Evolutionary conservation across 2,113 vertebrate species (phyloP).

Genomic region (Cromileptes altivelis): DNA sequence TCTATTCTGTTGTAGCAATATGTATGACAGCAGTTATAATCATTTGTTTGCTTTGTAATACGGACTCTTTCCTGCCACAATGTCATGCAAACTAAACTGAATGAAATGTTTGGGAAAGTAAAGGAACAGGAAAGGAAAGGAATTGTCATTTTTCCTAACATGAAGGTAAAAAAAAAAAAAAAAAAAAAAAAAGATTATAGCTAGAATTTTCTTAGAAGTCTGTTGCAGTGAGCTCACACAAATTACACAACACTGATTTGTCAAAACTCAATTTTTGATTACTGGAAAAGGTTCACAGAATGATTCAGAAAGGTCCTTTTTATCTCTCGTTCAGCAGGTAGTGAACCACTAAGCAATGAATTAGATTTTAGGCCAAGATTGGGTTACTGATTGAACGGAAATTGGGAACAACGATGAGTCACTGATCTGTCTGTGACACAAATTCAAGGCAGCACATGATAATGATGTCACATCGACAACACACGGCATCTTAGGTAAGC

Average conservation of each 20-base stretch:
- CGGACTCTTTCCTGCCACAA: background rate
- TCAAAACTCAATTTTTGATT: constrained; percentile 8
- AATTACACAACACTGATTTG: constrained; percentile 7
- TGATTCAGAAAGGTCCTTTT: constrained; percentile 25
- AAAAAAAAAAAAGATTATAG: background rate
- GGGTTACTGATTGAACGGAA: constrained; percentile 43
- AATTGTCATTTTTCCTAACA: background rate
- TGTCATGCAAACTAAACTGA: background rate
- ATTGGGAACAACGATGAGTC: constrained; percentile 44
- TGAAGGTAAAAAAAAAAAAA: background rate
- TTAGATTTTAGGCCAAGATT: constrained; percentile 59
- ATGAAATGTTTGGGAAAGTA: background rate
- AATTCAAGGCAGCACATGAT: constrained; percentile 21
- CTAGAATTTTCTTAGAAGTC: background rate
- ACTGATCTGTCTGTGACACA: constrained; percentile 37
- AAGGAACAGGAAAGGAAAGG: too few relatives aligned
- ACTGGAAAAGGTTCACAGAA: constrained; percentile 16
- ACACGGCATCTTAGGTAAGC: constrained; percentile 7
- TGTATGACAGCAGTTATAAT: background rate
- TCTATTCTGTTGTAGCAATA: background rate
- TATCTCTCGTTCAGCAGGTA: constrained; percentile 29
- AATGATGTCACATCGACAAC: constrained; percentile 45
- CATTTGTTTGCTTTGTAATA: background rate
- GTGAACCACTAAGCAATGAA: constrained; percentile 49
- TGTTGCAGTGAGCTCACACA: background rate